Percentiles rank a stretch among this genome's conserved stretches.
These are phyloP conservation scores for Xylocopa sonorina DNA, from an alignment of 1,140 invertebrate species.

Conservation along the genomic window DNA sequence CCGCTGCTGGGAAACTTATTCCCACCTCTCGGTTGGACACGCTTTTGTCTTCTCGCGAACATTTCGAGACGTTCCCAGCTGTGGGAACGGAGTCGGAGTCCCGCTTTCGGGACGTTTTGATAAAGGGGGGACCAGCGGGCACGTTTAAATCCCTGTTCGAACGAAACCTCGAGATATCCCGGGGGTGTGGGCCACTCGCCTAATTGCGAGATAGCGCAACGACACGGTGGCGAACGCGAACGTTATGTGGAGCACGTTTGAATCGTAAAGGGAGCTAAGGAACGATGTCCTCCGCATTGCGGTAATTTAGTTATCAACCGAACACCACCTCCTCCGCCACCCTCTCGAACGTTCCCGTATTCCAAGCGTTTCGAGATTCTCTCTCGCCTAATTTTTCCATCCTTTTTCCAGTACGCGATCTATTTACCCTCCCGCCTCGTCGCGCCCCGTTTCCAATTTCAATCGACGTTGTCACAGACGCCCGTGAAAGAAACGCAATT, in stretches of 20 bases:
- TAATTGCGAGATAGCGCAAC: slow-evolving; percentile 33
- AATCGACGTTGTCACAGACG: too few relatives aligned
- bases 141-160: slow-evolving; percentile 16
- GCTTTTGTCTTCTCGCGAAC: too few relatives aligned
- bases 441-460: too few relatives aligned
- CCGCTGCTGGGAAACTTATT: too few relatives aligned
- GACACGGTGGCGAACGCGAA: slow-evolving; percentile 1
- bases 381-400: too few relatives aligned
- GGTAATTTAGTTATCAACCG: slow-evolving; percentile 38
- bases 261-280: slow-evolving; percentile 41
- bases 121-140: neutral
- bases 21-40: too few relatives aligned
- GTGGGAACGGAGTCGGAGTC: too few relatives aligned
- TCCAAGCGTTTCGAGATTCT: neutral
- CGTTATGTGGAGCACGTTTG: slow-evolving; percentile 46
- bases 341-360: neutral
- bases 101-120: neutral
- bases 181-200: neutral
- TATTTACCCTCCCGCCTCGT: too few relatives aligned
- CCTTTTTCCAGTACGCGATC: too few relatives aligned
- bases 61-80: too few relatives aligned
- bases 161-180: slow-evolving; percentile 2
- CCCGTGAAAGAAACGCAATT: too few relatives aligned
- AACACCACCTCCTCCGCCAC: neutral
- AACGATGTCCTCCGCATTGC: slow-evolving; percentile 43